Evolutionary conservation across 2,888 invertebrate genomes (phyloP).

Genomic region (Tubulanus polymorphus): DNA sequence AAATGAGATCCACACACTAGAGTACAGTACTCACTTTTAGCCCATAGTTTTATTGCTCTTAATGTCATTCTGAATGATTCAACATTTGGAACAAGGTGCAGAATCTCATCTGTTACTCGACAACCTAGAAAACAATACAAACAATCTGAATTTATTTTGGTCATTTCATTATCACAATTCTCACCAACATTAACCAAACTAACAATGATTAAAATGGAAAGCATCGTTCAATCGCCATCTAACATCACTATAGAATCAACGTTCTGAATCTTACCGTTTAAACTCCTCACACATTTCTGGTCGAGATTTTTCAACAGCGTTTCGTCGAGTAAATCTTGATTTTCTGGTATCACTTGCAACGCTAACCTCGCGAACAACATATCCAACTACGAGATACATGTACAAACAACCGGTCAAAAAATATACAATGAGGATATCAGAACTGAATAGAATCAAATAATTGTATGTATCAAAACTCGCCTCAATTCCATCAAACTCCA

Average conservation of each 20-base stretch:
- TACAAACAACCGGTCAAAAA: too few species aligned
- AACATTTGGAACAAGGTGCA: slow-evolving; percentile 90
- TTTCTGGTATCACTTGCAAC: slow-evolving; percentile 90
- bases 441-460: neutral
- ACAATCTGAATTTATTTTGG: too few species aligned
- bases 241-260: too few species aligned
- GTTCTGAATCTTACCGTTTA: slow-evolving; percentile 77
- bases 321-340: slow-evolving; percentile 76
- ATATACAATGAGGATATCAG: neutral
- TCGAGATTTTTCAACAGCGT: slow-evolving; percentile 87
- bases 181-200: too few species aligned
- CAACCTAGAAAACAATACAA: slow-evolving; percentile 70
- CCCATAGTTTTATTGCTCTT: slow-evolving; percentile 95
- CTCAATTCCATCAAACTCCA: slow-evolving; percentile 98
- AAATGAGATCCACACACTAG: too few species aligned
- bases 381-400: slow-evolving; percentile 62
- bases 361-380: slow-evolving; percentile 93
- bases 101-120: slow-evolving; percentile 96
- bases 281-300: slow-evolving; percentile 90
- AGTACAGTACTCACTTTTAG: slow-evolving; percentile 73
- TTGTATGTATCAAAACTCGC: slow-evolving; percentile 52
- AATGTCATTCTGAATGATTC: slow-evolving; percentile 90
- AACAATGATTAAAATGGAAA: too few species aligned
- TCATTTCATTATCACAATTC: too few species aligned
- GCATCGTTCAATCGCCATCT: too few species aligned